Evolutionary conservation across 2,797 vertebrate genomes (phyloP), one percentile per base, ranked within the genome.

Genomic region (Telmatherina bonti): DNA sequence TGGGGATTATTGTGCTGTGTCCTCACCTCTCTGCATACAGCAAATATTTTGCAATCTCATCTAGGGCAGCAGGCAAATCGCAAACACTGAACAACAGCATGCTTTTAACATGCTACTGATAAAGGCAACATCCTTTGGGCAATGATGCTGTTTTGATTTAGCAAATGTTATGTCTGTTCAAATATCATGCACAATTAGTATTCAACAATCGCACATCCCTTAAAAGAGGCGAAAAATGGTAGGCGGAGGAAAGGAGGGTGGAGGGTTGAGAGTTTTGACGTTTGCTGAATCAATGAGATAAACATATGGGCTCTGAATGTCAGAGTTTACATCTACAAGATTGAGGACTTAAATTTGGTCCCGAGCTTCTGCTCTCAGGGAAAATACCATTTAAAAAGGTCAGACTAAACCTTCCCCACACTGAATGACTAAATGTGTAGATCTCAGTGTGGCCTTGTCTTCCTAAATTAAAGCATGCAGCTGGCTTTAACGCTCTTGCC

Each of bases 171-270:
- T 69, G 55, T 70, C 87, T 84, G 85, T 93, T 94, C 92, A 95
- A 95, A 95, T 95, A 94, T 91, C 93, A 92, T 76, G 68, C 49
- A 67, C 64, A 81, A 94, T 95, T 94, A 90, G 89, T 93, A 95
- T 94, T 94, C 93, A 63, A 62, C 67, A 53, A 59, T 76, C 15
- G 43, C 61, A 73, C 77, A 54, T 51, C 31, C 53, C 65, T 49
- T 64, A 73, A 79, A 74, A 79, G 60, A 75, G 61, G 64, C 8
- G 36, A 60, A 74, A 85, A 84, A 87, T 70, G 61, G 66, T 52
- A 56, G 55, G 55, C 13, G 6, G 81, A 63, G 18, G 26, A 58
- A 54, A 59, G 61, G 45, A 53, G 64, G 74, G 78, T 63, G 63
- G 33, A 51, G 67, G 78, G 82, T n/a, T 1, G 87, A 78, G 88